Conservation (phyloP, 2,113 vertebrate genomes). For the Alectura lathami region DNA sequence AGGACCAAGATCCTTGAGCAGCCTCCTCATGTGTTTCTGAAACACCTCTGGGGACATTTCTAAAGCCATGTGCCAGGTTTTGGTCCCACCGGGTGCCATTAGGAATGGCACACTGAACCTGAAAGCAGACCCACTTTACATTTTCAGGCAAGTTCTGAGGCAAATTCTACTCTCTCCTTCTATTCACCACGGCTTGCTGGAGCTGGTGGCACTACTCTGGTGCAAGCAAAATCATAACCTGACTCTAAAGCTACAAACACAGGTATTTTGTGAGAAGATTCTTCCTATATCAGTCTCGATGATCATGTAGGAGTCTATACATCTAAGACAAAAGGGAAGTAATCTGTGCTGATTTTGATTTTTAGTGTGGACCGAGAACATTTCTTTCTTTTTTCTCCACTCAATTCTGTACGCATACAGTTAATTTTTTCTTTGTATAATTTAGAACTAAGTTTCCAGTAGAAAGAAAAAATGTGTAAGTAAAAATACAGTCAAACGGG, state of each 20-base stretch:
- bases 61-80: not conserved
- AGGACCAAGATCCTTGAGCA: not conserved
- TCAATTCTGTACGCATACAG: not conserved
- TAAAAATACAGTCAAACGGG: slow-evolving; percentile 13
- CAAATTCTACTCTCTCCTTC: not conserved
- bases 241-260: accelerated
- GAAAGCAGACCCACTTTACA: not conserved
- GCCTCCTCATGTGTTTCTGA: not conserved
- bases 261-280: not conserved
- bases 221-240: not conserved
- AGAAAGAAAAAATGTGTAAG: slow-evolving; percentile 6
- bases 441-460: slow-evolving; percentile 29
- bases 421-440: slow-evolving; percentile 28
- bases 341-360: not conserved
- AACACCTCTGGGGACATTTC: not conserved
- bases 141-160: not conserved
- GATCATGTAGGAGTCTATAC: not conserved
- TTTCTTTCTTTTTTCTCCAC: not conserved
- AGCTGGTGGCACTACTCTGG: not conserved
- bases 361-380: accelerated
- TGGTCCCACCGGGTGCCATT: not conserved
- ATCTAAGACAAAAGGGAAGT: not conserved
- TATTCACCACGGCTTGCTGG: not conserved
- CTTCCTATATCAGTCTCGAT: not conserved
- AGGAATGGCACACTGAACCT: not conserved